phyloP scores from a whole-genome alignment of 2,797 vertebrate species.

The Lophotriccus pileatus region DNA sequence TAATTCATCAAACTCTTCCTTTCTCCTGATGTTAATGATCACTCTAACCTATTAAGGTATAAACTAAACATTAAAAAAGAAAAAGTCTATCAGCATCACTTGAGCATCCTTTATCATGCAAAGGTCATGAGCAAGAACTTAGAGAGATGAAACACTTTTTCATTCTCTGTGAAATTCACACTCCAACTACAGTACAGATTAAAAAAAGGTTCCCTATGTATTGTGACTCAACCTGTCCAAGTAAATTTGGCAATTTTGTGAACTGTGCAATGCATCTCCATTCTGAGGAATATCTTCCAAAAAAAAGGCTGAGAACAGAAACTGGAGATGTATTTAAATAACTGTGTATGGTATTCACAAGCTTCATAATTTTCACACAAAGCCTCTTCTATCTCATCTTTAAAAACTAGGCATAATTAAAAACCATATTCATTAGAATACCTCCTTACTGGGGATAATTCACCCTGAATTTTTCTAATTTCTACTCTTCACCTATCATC shows the following conservation, averaged over 20 bases:
- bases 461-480: constrained; percentile 3
- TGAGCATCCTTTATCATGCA: background rate
- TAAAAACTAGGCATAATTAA: background rate
- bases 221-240: background rate
- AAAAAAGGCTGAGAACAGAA: background rate
- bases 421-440: background rate
- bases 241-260: background rate
- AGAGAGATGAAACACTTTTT: background rate
- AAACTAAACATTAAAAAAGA: background rate
- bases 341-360: background rate
- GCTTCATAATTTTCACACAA: background rate
- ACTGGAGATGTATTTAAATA: background rate
- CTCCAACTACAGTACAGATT: background rate
- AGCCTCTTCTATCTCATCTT: background rate
- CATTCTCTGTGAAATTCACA: background rate
- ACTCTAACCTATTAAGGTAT: background rate
- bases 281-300: background rate
- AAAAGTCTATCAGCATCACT: background rate
- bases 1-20: background rate
- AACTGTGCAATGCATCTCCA: background rate
- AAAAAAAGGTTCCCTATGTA: background rate
- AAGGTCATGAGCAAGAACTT: background rate
- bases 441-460: background rate
- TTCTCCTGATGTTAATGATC: background rate
- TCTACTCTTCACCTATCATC: background rate